Evolutionary conservation across 2,113 vertebrate genomes (phyloP).

Genomic region (Otus sunia): DNA sequence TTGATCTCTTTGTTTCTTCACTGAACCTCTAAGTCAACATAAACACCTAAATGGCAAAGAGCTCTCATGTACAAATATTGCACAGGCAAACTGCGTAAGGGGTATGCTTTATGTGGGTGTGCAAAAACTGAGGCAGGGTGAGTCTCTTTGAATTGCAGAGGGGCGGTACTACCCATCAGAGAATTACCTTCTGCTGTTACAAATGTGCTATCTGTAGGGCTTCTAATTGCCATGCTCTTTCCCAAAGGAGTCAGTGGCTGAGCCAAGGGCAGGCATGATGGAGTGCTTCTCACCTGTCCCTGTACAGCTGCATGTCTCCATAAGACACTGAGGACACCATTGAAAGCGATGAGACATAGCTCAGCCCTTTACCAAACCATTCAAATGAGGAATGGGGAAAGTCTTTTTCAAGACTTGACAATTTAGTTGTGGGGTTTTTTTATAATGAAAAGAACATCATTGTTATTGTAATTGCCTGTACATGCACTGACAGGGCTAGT

Average conservation of each 20-base stretch:
- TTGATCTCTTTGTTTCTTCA: neutral
- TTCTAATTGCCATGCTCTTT: neutral
- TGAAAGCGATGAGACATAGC: neutral
- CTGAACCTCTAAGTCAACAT: neutral
- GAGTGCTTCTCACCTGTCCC: neutral
- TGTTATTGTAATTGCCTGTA: neutral
- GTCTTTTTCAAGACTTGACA: neutral
- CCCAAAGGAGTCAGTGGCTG: neutral
- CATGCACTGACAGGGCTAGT: neutral
- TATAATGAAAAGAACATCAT: neutral
- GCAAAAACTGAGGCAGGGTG: neutral
- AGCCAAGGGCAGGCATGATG: neutral
- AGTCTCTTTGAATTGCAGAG: neutral
- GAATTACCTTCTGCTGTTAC: neutral
- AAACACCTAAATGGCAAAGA: neutral
- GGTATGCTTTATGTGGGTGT: neutral
- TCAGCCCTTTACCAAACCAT: neutral
- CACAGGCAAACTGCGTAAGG: neutral
- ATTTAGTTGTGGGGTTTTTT: neutral
- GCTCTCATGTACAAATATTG: neutral
- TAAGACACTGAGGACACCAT: neutral
- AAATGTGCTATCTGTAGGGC: neutral
- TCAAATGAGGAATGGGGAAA: neutral
- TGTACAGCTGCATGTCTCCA: neutral
- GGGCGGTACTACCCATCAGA: neutral